Base-by-base conservation (phyloP, 2,113 vertebrate genomes). In the Myrmecophaga tridactyla region DNA sequence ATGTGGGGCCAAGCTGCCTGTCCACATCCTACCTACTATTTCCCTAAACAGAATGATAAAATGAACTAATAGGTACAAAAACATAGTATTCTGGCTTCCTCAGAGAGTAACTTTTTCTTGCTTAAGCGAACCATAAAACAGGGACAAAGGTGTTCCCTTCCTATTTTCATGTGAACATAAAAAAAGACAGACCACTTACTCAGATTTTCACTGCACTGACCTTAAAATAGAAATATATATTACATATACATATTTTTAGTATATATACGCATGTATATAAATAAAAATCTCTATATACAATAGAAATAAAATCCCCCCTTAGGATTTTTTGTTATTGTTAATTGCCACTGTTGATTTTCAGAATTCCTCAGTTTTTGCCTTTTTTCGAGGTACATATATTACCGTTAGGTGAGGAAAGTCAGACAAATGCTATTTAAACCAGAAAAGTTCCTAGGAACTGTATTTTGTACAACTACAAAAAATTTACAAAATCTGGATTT, bases 331-430 rank as follows among this genome's bases (percentile, higher is more conserved):
- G 17, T 43, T 34, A 25, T 31, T 94, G 10, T 76, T 88, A 60
- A 88, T 27, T 76, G 14, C n/a, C 23, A 69, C 1, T n/a, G 72
- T 75, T 75, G 34, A 29, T 10, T 81, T 90, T 86, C 36, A 31
- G n/a, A 75, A 60, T 75, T 69, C 13, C 86, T 81, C 25, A 75
- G 29, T 43, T 92, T 89, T 86, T 94, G 23, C 62, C 23, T 67
- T 94, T n/a, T 48, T 51, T 86, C 89, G n/a, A 20, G 62, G 31
- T 67, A 34, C 63, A 94, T 83, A 70, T n/a, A 46, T 92, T 63
- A 65, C 9, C 48, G 1, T 92, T 76, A 63, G 17, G 39, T 75
- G 13, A 69, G 21, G 6, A 90, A 15, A 75, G 13, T 8, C 60
- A 93, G 13, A 86, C 27, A 62, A 27, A 89, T 5, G 21, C 39